phyloP scores from a whole-genome alignment of 35 echinoderm and acorn worm genomes.

The Patiria miniata region DNA sequence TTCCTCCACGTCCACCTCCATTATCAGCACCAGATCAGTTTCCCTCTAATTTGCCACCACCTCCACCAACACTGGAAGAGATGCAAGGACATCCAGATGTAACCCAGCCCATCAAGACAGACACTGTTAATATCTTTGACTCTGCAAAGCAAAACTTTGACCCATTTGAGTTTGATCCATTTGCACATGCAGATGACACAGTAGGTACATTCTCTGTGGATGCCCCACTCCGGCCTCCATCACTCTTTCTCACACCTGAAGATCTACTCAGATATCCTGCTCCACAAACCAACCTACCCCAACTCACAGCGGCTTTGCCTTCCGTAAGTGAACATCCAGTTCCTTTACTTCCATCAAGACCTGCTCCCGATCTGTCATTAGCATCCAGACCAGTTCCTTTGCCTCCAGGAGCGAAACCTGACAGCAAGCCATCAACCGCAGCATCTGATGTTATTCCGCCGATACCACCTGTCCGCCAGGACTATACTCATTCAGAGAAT shows the following conservation, averaged over 20 bases:
- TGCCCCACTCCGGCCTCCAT: neutral
- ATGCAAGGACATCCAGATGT: neutral
- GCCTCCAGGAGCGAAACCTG: slow-evolving; percentile 3
- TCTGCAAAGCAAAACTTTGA: neutral
- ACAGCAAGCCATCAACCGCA: neutral
- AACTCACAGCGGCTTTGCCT: neutral
- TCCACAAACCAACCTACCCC: neutral
- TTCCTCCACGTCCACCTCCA: slow-evolving; percentile 3
- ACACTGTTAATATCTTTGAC: neutral
- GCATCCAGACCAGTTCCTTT: slow-evolving; percentile 19
- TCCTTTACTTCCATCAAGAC: neutral
- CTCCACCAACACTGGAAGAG: too few relatives aligned
- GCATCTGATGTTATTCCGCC: neutral
- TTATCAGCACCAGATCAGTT: neutral
- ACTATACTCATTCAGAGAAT: neutral
- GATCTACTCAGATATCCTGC: neutral
- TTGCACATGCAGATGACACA: neutral
- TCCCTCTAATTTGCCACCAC: too few relatives aligned
- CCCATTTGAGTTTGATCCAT: slow-evolving; percentile 1
- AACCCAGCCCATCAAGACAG: neutral
- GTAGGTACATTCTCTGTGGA: neutral
- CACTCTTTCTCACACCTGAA: neutral
- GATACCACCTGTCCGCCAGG: neutral
- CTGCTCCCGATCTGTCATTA: neutral
- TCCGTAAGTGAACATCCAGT: neutral